Percentiles rank a stretch among this genome's conserved stretches.
Conservation (phyloP, 2,888 invertebrate species). For the Acleris literana region DNA sequence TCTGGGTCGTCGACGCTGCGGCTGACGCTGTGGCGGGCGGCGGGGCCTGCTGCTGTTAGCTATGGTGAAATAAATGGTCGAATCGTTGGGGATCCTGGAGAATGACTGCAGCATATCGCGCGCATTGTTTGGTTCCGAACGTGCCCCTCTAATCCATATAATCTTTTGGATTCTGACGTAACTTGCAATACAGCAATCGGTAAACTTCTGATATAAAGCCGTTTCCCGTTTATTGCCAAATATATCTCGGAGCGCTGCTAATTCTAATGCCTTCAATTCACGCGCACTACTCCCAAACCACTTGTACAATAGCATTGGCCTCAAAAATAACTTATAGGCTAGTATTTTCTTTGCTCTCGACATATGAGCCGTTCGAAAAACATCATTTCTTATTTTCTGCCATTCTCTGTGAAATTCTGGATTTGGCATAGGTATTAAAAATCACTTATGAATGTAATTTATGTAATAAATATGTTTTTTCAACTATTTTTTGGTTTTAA, state of each 20-base stretch:
- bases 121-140: slow-evolving; percentile 39
- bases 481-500: too few species aligned
- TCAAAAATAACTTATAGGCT: slow-evolving; percentile 59
- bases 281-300: slow-evolving; percentile 48
- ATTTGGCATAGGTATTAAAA: slow-evolving; percentile 39
- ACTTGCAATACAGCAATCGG: slow-evolving; percentile 51
- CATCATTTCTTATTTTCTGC: slow-evolving; percentile 42
- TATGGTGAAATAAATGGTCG: slow-evolving; percentile 45
- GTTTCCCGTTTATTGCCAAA: slow-evolving; percentile 41
- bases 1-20: neutral
- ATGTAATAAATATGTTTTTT: neutral
- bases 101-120: slow-evolving; percentile 44
- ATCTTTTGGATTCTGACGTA: slow-evolving; percentile 54
- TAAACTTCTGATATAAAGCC: slow-evolving; percentile 48
- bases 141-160: slow-evolving; percentile 50
- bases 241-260: slow-evolving; percentile 50
- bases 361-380: slow-evolving; percentile 45
- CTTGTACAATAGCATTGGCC: slow-evolving; percentile 55
- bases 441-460: neutral
- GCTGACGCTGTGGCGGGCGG: neutral
- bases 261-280: slow-evolving; percentile 50
- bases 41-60: slow-evolving; percentile 5
- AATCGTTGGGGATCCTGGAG: slow-evolving; percentile 41
- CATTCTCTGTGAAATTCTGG: slow-evolving; percentile 40
- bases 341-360: slow-evolving; percentile 50